Evolutionary conservation across 1,140 invertebrate genomes (phyloP).

Genomic region (Thalassaphorura encarpata): DNA sequence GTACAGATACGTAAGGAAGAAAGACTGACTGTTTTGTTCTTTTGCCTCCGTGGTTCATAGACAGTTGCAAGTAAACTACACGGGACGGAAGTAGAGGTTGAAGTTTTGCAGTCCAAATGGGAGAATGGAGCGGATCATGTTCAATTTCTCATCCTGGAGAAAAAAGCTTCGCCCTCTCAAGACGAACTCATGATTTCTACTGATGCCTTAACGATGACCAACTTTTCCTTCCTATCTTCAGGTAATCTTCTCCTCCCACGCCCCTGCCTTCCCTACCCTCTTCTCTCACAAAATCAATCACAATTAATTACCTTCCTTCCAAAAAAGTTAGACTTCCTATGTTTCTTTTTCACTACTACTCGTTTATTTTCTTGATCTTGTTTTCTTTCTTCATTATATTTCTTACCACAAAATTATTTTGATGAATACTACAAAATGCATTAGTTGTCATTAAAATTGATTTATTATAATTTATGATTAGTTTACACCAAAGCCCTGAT

Average conservation of each 20-base stretch:
- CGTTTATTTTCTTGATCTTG: too few species aligned
- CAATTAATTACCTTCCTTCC: neutral
- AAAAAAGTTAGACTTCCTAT: neutral
- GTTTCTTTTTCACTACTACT: neutral
- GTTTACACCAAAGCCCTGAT: too few species aligned
- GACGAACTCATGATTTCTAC: constrained; percentile 27
- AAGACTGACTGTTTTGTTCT: too few species aligned
- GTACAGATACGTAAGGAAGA: too few species aligned
- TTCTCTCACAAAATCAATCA: neutral
- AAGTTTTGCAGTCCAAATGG: constrained; percentile 68
- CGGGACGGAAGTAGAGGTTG: constrained; percentile 78
- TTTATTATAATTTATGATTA: too few species aligned
- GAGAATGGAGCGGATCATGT: constrained; percentile 76
- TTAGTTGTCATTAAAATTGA: too few species aligned
- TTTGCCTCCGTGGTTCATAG: too few species aligned
- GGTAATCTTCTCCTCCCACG: constrained; percentile 43
- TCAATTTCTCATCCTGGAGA: constrained; percentile 85
- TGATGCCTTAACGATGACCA: constrained; percentile 18
- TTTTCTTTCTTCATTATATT: too few species aligned
- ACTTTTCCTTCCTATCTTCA: constrained; percentile 44
- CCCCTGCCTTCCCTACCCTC: neutral
- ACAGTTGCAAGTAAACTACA: constrained; percentile 85
- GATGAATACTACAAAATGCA: too few species aligned
- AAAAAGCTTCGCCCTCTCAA: constrained; percentile 50
- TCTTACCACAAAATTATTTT: too few species aligned